Conservation (phyloP, 2,113 vertebrate genomes). For the Ifrita kowaldi region DNA sequence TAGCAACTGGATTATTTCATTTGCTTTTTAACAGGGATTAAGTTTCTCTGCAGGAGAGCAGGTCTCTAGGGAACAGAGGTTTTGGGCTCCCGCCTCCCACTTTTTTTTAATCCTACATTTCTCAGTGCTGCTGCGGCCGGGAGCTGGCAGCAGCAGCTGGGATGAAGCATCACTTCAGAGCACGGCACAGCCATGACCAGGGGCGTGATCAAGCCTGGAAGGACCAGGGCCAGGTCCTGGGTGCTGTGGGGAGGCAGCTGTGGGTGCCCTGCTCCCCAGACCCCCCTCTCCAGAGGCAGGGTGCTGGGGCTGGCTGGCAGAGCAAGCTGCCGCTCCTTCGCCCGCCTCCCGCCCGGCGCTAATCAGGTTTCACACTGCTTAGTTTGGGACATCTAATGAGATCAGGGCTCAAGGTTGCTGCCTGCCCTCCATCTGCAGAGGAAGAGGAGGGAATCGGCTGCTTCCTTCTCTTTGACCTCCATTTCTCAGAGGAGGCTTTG, state of each 20-base stretch:
- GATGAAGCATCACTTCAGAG: not conserved
- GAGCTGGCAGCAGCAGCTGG: not conserved
- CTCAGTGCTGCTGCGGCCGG: not conserved
- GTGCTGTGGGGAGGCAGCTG: not conserved
- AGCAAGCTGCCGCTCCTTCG: not conserved
- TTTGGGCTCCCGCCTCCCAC: not conserved
- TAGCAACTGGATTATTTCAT: conserved; percentile 33
- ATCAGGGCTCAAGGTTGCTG: conserved; percentile 23
- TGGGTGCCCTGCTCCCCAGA: not conserved
- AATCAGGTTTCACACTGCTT: conserved; percentile 47
- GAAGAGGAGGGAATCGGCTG: not conserved
- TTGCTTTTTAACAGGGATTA: conserved; percentile 39
- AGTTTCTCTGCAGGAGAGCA: conserved; percentile 26
- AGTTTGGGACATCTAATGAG: conserved; percentile 56
- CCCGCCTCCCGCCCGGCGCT: not conserved
- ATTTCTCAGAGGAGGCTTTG: not conserved
- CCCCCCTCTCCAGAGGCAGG: accelerated
- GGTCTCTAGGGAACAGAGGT: conserved; percentile 26
- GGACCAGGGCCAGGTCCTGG: not conserved
- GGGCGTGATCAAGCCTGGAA: not conserved
- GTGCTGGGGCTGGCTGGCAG: not conserved
- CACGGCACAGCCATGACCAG: not conserved
- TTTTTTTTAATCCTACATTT: conserved; percentile 19
- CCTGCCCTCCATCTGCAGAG: not conserved
- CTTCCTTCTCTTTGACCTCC: not conserved